These are phyloP conservation scores for Kryptolebias ocellatus DNA, from an alignment of 2,797 vertebrate genomes.

Conservation along the genomic window DNA sequence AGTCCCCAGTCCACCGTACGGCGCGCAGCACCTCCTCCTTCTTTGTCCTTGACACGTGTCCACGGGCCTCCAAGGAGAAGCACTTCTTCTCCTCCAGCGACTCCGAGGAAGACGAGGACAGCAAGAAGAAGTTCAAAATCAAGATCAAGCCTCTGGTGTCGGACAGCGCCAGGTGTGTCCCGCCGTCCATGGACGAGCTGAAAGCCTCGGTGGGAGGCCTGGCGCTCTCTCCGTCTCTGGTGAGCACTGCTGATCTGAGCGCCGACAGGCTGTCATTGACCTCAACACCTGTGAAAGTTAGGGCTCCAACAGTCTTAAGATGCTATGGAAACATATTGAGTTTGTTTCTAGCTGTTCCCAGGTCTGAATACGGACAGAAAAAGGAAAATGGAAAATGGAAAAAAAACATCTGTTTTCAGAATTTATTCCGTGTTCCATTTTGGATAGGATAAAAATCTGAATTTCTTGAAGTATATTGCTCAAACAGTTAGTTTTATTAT, in stretches of 20 bases:
- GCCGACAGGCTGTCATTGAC: neutral
- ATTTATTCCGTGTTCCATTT: too few species aligned
- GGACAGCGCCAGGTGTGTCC: constrained; percentile 85
- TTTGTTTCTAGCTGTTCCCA: too few species aligned
- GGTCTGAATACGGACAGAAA: too few species aligned
- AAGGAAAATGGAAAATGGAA: too few species aligned
- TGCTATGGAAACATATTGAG: too few species aligned
- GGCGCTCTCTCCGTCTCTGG: constrained; percentile 94
- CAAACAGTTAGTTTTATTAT: too few species aligned
- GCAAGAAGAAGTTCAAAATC: constrained; percentile 94
- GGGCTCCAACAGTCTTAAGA: too few species aligned
- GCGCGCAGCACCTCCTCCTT: neutral
- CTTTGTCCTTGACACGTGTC: constrained; percentile 83
- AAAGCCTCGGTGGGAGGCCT: constrained; percentile 94
- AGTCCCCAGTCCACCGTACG: neutral
- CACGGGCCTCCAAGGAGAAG: constrained; percentile 91
- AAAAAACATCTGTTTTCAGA: too few species aligned
- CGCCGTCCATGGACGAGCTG: constrained; percentile 92
- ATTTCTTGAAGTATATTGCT: too few species aligned
- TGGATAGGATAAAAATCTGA: too few species aligned
- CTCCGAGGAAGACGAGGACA: constrained; percentile 95
- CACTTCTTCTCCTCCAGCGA: constrained; percentile 97
- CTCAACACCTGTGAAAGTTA: too few species aligned
- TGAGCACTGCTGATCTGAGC: constrained; percentile 73
- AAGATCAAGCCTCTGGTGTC: constrained; percentile 94